Percentiles rank a stretch among this genome's conserved stretches.
phyloP scores from a whole-genome alignment of 2,888 invertebrate genomes.

The Oscheius sp. region DNA sequence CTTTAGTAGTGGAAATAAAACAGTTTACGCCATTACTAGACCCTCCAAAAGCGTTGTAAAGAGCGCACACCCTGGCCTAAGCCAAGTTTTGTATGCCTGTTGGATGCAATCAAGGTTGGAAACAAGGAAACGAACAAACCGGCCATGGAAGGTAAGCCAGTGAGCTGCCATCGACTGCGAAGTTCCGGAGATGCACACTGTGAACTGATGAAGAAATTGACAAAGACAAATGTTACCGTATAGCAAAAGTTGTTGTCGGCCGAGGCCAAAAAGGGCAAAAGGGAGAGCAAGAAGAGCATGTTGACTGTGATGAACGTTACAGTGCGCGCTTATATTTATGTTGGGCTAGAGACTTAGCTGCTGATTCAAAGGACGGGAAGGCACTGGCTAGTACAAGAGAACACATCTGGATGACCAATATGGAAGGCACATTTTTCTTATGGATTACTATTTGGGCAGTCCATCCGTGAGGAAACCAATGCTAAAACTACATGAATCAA shows the following conservation, averaged over 20 bases:
- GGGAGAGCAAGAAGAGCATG: constrained; percentile 18
- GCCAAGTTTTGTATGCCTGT: too few species aligned
- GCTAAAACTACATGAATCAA: too few species aligned
- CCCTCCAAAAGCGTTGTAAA: too few species aligned
- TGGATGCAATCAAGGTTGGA: too few species aligned
- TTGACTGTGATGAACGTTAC: constrained; percentile 12
- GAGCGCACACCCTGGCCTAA: too few species aligned
- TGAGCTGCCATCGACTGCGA: constrained; percentile 49
- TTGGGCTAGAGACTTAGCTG: constrained; percentile 25
- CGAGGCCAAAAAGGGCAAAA: constrained; percentile 7
- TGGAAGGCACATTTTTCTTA: too few species aligned
- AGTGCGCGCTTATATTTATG: constrained; percentile 9
- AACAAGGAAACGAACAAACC: too few species aligned
- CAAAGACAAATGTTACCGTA: neutral
- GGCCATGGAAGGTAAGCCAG: constrained; percentile 45
- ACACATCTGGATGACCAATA: too few species aligned
- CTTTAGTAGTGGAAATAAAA: too few species aligned
- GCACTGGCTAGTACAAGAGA: constrained; percentile 19
- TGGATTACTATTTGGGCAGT: too few species aligned
- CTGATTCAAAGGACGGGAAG: constrained; percentile 25
- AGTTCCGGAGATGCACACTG: constrained; percentile 47
- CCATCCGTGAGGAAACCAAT: too few species aligned
- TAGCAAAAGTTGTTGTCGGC: constrained; percentile 16
- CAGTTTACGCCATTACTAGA: too few species aligned
- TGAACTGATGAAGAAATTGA: neutral